Base-by-base conservation (phyloP, 2,888 invertebrate genomes). In the Uropetala carovei region DNA sequence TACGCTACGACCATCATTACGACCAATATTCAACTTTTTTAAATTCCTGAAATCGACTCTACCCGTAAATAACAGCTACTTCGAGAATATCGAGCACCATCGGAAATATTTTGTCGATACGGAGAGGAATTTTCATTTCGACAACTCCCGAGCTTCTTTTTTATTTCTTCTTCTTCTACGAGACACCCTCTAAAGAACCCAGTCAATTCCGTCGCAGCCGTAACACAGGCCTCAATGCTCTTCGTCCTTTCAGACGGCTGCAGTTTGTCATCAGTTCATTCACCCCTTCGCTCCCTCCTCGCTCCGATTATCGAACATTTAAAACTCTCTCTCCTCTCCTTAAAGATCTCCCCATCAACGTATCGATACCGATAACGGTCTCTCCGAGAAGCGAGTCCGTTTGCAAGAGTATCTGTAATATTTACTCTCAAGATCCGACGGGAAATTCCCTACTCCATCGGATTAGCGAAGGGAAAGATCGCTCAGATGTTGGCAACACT, bases 41-140 rank as follows among this genome's bases (percentile, higher is more conserved):
- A 43, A 43, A 43, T 43, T 43, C 43, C 43, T 43, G 43, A 5
- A 43, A 75, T 75, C 22, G 75, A 75, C 22, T n/a, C n/a, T 22
- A 13, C 75, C 75, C 27, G 22, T 75, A 27, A 75, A 75, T 75
- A 75, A 75, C 75, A 27, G 75, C 22, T 22, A 75, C 64, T 64
- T 10, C 89, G 30, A 43, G 89, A 60, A 83, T 57, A 83, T 89
- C n/a, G 64, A 89, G 89, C 30, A 16, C 64, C 56, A 56, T 83
- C 60, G 89, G 68, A 89, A 89, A 64, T 43, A 43, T 60, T 64
- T 89, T 89, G 30, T 89, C 89, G 89, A 89, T 89, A 89, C 18
- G 83, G 14, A 83, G 43, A 43, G 43, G 43, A 43, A 43, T 43
- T 43, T 43, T 43, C 43, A 43, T 43, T 43, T 43, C 43, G 43